Conservation (phyloP, 2,888 invertebrate genomes). For the Amiota communis region DNA sequence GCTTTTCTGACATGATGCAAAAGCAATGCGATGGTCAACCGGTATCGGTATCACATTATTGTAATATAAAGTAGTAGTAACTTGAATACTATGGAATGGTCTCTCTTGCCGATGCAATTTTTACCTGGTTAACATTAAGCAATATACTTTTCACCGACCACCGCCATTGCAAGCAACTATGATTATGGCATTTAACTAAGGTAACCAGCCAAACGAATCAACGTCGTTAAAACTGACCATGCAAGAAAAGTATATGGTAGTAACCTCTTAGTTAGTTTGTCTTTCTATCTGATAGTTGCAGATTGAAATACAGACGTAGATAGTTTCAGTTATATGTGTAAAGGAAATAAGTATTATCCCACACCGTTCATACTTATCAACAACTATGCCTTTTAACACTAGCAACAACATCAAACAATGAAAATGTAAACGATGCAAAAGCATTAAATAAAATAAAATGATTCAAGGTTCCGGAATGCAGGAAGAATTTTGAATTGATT, state of each 20-base stretch:
- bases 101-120: slow-evolving; percentile 16
- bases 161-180: background rate
- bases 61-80: background rate
- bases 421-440: slow-evolving; percentile 15
- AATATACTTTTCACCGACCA: slow-evolving; percentile 12
- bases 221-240: background rate
- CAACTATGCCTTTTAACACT: background rate
- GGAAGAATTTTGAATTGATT: slow-evolving; percentile 70
- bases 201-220: background rate
- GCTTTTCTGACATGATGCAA: slow-evolving; percentile 54
- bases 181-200: slow-evolving; percentile 25
- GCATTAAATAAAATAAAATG: slow-evolving; percentile 52
- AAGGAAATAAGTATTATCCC: too few species aligned
- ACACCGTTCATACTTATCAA: too few species aligned
- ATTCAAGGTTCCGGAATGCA: slow-evolving; percentile 74
- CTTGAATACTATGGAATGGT: background rate
- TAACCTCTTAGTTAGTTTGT: slow-evolving; percentile 13
- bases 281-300: background rate
- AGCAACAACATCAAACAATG: background rate
- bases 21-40: slow-evolving; percentile 60
- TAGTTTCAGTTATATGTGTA: background rate
- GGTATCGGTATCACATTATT: slow-evolving; percentile 41
- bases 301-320: background rate
- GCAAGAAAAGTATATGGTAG: background rate
- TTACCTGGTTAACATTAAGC: slow-evolving; percentile 22